Evolutionary conservation across 2,888 invertebrate species (phyloP).

Genomic region (Timema cristinae): DNA sequence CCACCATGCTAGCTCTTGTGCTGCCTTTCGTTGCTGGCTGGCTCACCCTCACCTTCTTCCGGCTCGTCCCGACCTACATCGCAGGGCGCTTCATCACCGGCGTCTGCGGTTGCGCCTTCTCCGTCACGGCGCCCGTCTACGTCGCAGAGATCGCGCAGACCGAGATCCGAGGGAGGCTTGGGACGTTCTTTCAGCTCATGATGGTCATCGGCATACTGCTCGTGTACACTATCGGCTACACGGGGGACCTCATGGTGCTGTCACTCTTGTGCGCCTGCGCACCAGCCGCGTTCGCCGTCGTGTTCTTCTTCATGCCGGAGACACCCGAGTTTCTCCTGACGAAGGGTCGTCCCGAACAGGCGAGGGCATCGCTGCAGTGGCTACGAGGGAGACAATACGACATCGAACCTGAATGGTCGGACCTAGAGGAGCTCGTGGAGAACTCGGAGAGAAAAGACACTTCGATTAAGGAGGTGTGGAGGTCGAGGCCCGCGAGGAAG

Average conservation of each 20-base stretch:
- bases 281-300: conserved; percentile 63
- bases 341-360: conserved; percentile 56
- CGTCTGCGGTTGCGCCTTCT: conserved; percentile 72
- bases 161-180: conserved; percentile 75
- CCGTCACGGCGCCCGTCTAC: conserved; percentile 78
- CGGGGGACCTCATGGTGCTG: conserved; percentile 53
- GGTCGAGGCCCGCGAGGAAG: conserved; percentile 19
- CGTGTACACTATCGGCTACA: conserved; percentile 65
- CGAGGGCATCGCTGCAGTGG: conserved; percentile 62
- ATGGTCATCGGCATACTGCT: conserved; percentile 77
- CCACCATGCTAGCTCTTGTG: conserved; percentile 52
- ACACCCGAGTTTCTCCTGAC: conserved; percentile 59
- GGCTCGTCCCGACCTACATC: conserved; percentile 49
- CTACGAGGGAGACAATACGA: conserved; percentile 70
- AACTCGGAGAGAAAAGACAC: conserved; percentile 45
- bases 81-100: conserved; percentile 62
- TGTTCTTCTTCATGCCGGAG: conserved; percentile 83
- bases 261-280: conserved; percentile 63
- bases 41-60: conserved; percentile 65
- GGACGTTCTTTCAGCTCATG: conserved; percentile 83
- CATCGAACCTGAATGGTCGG: conserved; percentile 59
- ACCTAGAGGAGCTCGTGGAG: conserved; percentile 54
- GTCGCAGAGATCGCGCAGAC: conserved; percentile 82
- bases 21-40: conserved; percentile 53
- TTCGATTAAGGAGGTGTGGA: conserved; percentile 27